Percentiles rank a stretch among this genome's conserved stretches.
phyloP scores from a whole-genome alignment of 2,113 vertebrate species.

The Erinaceus europaeus region DNA sequence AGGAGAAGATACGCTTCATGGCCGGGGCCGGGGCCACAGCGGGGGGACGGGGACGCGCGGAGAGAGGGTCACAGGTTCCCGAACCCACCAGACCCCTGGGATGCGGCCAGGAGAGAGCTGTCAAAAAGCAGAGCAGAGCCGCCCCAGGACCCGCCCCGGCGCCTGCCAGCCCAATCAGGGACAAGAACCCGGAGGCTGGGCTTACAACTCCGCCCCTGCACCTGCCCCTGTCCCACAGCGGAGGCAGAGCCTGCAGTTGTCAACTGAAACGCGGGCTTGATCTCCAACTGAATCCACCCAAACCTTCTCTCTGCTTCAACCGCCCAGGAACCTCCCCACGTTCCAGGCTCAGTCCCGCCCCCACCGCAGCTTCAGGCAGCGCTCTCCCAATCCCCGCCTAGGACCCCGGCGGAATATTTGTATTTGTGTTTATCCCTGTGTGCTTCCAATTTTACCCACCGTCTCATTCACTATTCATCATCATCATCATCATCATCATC shows the following conservation, averaged over 20 bases:
- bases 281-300: neutral
- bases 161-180: conserved; percentile 1
- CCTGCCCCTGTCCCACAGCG: neutral
- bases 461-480: neutral
- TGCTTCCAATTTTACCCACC: neutral
- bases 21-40: neutral
- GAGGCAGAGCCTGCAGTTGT: conserved; percentile 1
- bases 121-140: conserved; percentile 50
- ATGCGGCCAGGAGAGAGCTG: conserved; percentile 26
- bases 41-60: conserved; percentile 51
- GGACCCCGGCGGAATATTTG: neutral
- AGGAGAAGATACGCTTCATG: conserved; percentile 85
- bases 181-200: neutral
- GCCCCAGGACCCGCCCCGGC: conserved; percentile 29
- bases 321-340: neutral
- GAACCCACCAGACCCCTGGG: neutral
- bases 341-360: neutral
- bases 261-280: accelerated
- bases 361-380: neutral
- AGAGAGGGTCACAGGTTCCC: conserved; percentile 24
- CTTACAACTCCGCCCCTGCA: conserved; percentile 19
- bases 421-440: neutral
- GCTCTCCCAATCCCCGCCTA: neutral
- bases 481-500: too few species aligned
- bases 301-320: neutral